Evolutionary conservation across 1,140 invertebrate species (phyloP).

Genomic region (Latrodectus geometricus): DNA sequence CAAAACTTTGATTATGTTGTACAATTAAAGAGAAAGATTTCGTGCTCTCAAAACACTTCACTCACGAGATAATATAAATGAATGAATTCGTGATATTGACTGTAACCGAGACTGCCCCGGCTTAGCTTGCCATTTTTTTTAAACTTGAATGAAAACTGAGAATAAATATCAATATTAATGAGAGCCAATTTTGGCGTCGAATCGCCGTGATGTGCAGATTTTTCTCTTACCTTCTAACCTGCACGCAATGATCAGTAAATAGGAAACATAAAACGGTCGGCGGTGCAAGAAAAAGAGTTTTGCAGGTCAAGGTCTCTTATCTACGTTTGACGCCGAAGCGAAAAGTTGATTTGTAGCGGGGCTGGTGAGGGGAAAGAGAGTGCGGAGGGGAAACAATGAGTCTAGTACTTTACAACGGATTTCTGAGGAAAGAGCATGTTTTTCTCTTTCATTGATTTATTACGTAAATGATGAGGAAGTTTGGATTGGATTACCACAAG

Average conservation of each 20-base stretch:
- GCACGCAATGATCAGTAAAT: conserved; percentile 23
- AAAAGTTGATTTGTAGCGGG: not conserved
- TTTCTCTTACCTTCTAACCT: conserved; percentile 2
- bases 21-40: no score
- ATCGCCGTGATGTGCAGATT: conserved; percentile 2
- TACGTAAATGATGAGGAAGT: no score
- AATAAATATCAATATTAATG: conserved; percentile 50
- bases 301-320: conserved; percentile 33
- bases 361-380: conserved; percentile 1
- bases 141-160: conserved; percentile 11
- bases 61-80: no score
- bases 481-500: no score
- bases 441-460: not conserved
- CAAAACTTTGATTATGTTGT: no score
- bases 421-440: not conserved
- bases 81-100: no score
- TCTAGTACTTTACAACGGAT: not conserved
- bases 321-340: conserved; percentile 10
- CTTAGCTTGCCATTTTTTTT: conserved; percentile 3
- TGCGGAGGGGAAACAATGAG: conserved; percentile 1
- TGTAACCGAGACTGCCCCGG: no score
- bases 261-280: conserved; percentile 12
- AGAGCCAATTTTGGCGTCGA: conserved; percentile 25
- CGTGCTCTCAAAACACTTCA: no score
- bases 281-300: conserved; percentile 13